phyloP scores from a whole-genome alignment of 2,113 vertebrate species.

The Nycticorax nycticorax region DNA sequence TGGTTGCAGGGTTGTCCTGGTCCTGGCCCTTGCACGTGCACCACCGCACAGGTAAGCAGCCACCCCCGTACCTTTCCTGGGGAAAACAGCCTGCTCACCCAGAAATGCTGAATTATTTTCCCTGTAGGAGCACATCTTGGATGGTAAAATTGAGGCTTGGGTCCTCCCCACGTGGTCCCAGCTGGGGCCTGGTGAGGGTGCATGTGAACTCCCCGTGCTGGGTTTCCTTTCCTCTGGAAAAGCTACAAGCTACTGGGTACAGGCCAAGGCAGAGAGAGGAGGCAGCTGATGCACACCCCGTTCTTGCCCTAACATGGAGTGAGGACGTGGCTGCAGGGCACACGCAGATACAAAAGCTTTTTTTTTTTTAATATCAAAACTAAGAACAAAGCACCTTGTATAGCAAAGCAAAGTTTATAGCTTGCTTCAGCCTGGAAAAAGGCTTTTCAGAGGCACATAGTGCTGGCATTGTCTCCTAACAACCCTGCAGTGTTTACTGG shows the following conservation, averaged over 20 bases:
- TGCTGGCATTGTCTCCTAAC: background rate
- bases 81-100: background rate
- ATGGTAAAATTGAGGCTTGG: background rate
- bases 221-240: background rate
- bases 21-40: rapidly evolving
- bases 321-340: conserved; percentile 18
- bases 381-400: conserved; percentile 47
- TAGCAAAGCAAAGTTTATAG: background rate
- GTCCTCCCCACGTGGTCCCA: background rate
- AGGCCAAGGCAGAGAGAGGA: conserved; percentile 38
- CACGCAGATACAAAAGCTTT: background rate
- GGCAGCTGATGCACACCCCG: background rate
- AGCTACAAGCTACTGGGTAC: background rate
- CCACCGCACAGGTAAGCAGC: background rate
- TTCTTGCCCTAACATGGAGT: conserved; percentile 63
- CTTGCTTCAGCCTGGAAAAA: background rate
- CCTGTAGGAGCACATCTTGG: background rate
- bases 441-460: background rate
- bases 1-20: background rate
- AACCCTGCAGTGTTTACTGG: background rate
- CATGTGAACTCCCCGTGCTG: rapidly evolving
- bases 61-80: background rate
- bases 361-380: conserved; percentile 20
- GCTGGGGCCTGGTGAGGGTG: background rate
- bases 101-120: background rate